Conservation (phyloP, 2,797 vertebrate species). For the Todus mexicanus region DNA sequence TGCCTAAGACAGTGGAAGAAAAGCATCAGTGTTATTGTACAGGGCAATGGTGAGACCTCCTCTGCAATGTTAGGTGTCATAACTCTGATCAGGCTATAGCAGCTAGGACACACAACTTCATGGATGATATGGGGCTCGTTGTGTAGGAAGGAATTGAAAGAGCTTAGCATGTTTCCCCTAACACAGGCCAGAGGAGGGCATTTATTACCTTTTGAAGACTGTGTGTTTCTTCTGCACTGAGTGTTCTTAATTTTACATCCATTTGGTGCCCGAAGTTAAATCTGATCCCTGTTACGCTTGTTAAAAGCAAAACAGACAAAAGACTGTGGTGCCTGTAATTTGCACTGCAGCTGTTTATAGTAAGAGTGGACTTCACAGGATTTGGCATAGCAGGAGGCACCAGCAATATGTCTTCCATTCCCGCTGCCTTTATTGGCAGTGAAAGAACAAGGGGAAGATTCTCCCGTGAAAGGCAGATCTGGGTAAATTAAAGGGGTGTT, state of each 20-base stretch:
- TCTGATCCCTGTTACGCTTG: neutral
- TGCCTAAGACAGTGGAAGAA: neutral
- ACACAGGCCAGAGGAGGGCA: neutral
- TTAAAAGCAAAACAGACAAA: conserved; percentile 23
- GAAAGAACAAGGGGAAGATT: neutral
- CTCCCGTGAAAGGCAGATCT: neutral
- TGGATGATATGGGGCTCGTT: neutral
- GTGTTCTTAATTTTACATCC: conserved; percentile 22
- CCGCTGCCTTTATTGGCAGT: neutral
- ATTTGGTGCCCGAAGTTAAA: conserved; percentile 30
- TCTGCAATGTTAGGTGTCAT: neutral
- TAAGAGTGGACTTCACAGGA: neutral
- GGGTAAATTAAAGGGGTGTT: neutral
- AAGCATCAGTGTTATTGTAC: neutral
- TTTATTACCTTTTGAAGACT: neutral
- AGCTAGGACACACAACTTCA: neutral
- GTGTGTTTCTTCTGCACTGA: neutral
- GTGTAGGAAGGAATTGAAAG: neutral
- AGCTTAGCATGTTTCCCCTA: neutral
- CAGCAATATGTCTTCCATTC: neutral
- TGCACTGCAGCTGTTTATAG: neutral
- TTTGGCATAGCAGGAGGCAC: neutral
- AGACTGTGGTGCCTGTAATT: neutral
- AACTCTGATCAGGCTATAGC: neutral
- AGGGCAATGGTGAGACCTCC: neutral